Percentiles rank a stretch among this genome's conserved stretches.
phyloP scores from a whole-genome alignment of 2,113 vertebrate genomes.

The Rhynchopsitta pachyrhyncha region DNA sequence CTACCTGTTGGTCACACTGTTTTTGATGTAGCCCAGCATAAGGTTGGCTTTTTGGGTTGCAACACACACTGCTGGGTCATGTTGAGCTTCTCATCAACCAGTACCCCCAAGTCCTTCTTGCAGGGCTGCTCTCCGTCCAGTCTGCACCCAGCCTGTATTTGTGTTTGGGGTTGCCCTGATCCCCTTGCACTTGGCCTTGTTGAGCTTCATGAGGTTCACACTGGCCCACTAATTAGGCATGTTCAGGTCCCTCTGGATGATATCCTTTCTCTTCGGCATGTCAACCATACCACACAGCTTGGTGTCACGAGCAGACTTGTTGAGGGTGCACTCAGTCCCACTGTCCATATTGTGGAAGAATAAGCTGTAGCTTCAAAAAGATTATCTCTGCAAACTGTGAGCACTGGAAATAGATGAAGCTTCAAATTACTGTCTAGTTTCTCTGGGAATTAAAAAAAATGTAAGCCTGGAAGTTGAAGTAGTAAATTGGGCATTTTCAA shows the following conservation, averaged over 20 bases:
- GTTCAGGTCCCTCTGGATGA: not conserved
- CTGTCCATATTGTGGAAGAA: not conserved
- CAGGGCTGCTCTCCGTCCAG: not conserved
- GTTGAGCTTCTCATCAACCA: not conserved
- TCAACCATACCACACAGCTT: not conserved
- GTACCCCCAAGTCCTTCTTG: not conserved
- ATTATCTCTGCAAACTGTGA: not conserved
- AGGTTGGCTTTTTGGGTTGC: not conserved
- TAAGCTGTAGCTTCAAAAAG: not conserved
- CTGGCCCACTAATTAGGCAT: not conserved
- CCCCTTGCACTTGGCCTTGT: not conserved
- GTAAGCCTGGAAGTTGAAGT: not conserved
- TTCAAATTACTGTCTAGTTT: not conserved
- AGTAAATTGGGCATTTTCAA: not conserved
- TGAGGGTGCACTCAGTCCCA: not conserved
- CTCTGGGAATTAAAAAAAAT: not conserved
- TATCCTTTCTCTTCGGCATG: not conserved
- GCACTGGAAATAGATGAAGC: not conserved
- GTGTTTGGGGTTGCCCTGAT: not conserved
- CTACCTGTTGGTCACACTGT: not conserved
- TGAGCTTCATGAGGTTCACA: not conserved
- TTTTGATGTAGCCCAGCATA: not conserved
- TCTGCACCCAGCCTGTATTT: not conserved
- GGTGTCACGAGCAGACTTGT: not conserved
- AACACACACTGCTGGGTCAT: not conserved